Evolutionary conservation across 2,888 invertebrate genomes (phyloP).

Genomic region (Scaptomyza caliginosa): DNA sequence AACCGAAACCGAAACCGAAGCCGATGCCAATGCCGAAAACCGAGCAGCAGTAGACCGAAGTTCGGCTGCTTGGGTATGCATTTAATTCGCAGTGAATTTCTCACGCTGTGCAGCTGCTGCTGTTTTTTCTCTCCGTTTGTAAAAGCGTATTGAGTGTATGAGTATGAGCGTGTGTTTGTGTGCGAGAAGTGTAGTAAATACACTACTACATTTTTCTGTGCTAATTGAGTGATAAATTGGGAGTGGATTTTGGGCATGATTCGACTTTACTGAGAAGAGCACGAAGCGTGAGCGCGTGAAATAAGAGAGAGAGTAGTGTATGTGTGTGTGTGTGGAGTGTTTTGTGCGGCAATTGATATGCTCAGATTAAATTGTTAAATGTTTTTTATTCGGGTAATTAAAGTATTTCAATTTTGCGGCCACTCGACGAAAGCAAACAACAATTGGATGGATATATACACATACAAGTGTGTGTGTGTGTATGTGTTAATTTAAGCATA

Average conservation of each 20-base stretch:
- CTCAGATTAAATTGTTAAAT: slow-evolving; percentile 82
- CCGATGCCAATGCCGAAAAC: slow-evolving; percentile 24
- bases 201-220: slow-evolving; percentile 82
- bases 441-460: slow-evolving; percentile 10
- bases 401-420: slow-evolving; percentile 79
- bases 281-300: slow-evolving; percentile 68
- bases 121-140: slow-evolving; percentile 34
- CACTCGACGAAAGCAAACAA: slow-evolving; percentile 50
- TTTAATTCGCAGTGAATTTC: slow-evolving; percentile 68
- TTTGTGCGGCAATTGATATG: slow-evolving; percentile 78
- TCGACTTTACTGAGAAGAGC: slow-evolving; percentile 48
- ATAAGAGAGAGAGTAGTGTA: slow-evolving; percentile 40
- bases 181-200: slow-evolving; percentile 79
- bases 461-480: background rate
- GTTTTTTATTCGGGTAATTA: slow-evolving; percentile 82
- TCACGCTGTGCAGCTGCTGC: slow-evolving; percentile 67
- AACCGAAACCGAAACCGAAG: slow-evolving; percentile 20
- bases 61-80: slow-evolving; percentile 58
- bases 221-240: slow-evolving; percentile 83
- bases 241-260: slow-evolving; percentile 80
- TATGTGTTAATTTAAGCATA: slow-evolving; percentile 19
- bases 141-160: background rate
- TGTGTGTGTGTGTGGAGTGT: slow-evolving; percentile 36
- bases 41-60: slow-evolving; percentile 40
- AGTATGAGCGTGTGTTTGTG: slow-evolving; percentile 21